Conservation (phyloP, 2,888 invertebrate species). For the Orchesellides sinensis region DNA sequence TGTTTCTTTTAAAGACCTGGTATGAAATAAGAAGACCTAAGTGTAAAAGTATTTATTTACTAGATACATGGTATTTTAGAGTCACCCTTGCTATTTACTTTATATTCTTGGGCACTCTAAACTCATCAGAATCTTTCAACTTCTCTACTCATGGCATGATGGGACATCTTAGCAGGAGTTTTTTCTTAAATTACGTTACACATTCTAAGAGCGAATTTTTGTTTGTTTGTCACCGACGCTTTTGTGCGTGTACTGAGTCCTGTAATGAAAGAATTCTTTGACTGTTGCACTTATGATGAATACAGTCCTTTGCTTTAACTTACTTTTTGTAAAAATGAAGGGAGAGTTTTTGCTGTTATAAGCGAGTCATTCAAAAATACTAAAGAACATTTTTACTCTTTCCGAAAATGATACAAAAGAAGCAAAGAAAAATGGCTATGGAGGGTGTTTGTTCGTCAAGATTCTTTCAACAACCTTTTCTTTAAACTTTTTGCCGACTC, state of each 20-base stretch:
- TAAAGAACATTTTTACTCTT: slow-evolving; percentile 2
- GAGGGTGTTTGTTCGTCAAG: slow-evolving; percentile 13
- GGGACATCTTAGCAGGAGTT: not conserved
- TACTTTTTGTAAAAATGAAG: not conserved
- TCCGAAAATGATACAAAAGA: not conserved
- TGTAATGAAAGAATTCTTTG: slow-evolving; percentile 30
- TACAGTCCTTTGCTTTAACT: not conserved
- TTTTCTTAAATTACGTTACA: not conserved
- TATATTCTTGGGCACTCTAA: no score
- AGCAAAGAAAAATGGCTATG: not conserved
- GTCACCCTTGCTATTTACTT: no score
- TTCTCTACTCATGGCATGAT: no score
- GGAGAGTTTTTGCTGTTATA: slow-evolving; percentile 7
- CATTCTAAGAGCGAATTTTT: not conserved
- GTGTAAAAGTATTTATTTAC: no score
- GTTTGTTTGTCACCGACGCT: slow-evolving; percentile 50
- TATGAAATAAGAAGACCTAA: no score
- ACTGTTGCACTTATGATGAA: slow-evolving; percentile 3
- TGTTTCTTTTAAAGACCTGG: no score
- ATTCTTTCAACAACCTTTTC: slow-evolving; percentile 1
- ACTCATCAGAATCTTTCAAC: no score
- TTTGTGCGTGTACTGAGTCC: slow-evolving; percentile 1
- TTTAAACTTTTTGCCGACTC: slow-evolving; percentile 1
- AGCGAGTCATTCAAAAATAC: slow-evolving; percentile 26
- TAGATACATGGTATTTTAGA: no score